phyloP scores from a whole-genome alignment of 2,888 invertebrate genomes.

The Eilema griseolum region DNA sequence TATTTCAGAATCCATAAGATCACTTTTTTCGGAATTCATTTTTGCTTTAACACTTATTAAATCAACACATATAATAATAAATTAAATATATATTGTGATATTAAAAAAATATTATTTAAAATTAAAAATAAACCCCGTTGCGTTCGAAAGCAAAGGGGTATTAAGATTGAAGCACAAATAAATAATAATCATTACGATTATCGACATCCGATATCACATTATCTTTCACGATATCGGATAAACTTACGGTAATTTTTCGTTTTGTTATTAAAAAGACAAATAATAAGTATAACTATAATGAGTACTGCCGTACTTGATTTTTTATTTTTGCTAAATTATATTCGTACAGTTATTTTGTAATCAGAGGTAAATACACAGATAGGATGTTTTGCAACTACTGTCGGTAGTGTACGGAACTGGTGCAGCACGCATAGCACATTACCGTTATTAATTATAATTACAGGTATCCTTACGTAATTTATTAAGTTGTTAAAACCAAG shows the following conservation, averaged over 20 bases:
- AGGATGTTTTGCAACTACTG: neutral
- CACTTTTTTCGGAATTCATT: slow-evolving; percentile 24
- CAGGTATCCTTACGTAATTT: neutral
- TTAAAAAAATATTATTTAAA: neutral
- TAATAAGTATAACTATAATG: neutral
- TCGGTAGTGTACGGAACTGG: neutral
- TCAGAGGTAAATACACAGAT: neutral
- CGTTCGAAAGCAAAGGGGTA: neutral
- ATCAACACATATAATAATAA: neutral
- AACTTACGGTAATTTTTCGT: neutral
- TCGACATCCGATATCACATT: neutral
- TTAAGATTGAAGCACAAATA: neutral
- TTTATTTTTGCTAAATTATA: neutral
- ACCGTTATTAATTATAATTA: slow-evolving; percentile 1
- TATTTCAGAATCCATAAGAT: slow-evolving; percentile 33
- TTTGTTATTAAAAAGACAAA: neutral
- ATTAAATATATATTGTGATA: neutral
- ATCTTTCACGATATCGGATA: neutral
- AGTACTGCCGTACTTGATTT: neutral
- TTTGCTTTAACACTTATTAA: neutral
- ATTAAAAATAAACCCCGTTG: neutral
- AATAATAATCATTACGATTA: slow-evolving; percentile 6
- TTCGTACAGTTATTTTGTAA: neutral
- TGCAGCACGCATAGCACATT: neutral
- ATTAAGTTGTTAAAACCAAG: neutral